Evolutionary conservation across 2,888 invertebrate genomes (phyloP), one percentile per base, ranked within the genome.

Genomic region (Pheosia gnoma): DNA sequence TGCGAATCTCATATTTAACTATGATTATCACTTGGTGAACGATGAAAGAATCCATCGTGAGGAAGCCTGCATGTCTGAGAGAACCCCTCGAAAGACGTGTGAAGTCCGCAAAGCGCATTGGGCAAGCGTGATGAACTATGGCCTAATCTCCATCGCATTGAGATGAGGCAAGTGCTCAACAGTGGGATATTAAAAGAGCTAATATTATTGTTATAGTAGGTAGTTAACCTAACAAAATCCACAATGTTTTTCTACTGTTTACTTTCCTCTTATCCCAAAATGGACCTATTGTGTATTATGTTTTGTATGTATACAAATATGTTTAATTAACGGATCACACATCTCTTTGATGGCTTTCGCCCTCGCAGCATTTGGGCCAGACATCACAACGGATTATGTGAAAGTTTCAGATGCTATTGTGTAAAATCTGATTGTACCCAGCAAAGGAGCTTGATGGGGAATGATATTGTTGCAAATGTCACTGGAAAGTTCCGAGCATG

Each of bases 311-410:
- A 8, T 51, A 51, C 25, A 51, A 51, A 25, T 49, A 49, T 13
- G 13, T 51, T 51, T 41, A 53, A 65, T 69, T 62, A 68, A 70
- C 60, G 53, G 37, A 63, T 59, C 39, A 2, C 9, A 59, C 43
- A 57, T 25, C 60, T 45, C 52, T 59, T 59, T 59, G 53, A 59
- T 52, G 25, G 36, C 55, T 25, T 51, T 51, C 51, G 25, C 51
- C 25, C 51, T 8, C 47, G 25, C 25, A 51, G 25, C 13, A 51
- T 51, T 25, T 3, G 9, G 51, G 25, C 25, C 25, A 9, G 51
- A 7, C 8, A 69, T 60, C 57, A 45, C 56, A 67, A 38, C 43
- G 41, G 64, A 63, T 51, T 63, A 52, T 59, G 55, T 52, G 57
- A 59, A 61, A 67, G 39, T 61, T 61, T 54, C 41, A 10, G 57